Conservation (phyloP, 2,888 invertebrate species). For the Philonicus albiceps region DNA sequence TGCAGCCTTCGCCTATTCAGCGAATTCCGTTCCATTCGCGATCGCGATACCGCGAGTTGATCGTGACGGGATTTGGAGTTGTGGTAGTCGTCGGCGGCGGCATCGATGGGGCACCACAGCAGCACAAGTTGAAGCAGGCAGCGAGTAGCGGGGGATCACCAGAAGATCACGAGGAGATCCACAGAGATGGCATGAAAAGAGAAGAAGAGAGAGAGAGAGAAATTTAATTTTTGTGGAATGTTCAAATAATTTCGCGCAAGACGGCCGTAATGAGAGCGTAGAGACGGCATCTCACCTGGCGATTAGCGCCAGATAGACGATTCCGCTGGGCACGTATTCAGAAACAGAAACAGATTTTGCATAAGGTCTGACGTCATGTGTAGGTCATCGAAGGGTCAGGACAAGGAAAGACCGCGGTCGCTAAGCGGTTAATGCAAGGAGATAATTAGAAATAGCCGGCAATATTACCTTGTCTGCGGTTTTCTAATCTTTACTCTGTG, state of each 20-base stretch:
- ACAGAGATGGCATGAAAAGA: conserved; percentile 8
- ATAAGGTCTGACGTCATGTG: conserved; percentile 28
- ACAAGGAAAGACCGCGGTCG: neutral
- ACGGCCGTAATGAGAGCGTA: neutral
- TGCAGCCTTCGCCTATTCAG: conserved; percentile 77
- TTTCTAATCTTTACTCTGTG: neutral
- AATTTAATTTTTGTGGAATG: conserved; percentile 6
- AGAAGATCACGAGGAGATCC: neutral
- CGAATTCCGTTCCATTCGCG: conserved; percentile 9
- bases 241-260: neutral
- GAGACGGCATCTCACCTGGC: neutral
- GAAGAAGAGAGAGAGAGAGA: conserved; percentile 14
- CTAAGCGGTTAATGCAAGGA: neutral
- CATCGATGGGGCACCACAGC: neutral
- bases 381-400: conserved; percentile 8
- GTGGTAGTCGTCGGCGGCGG: neutral
- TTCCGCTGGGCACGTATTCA: neutral
- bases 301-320: neutral
- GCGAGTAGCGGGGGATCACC: neutral
- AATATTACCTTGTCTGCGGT: neutral
- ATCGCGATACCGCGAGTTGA: neutral
- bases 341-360: neutral
- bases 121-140: neutral
- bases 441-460: neutral
- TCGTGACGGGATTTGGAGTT: neutral